Base-by-base conservation (phyloP, 2,797 vertebrate species). In the Pygocentrus nattereri region DNA sequence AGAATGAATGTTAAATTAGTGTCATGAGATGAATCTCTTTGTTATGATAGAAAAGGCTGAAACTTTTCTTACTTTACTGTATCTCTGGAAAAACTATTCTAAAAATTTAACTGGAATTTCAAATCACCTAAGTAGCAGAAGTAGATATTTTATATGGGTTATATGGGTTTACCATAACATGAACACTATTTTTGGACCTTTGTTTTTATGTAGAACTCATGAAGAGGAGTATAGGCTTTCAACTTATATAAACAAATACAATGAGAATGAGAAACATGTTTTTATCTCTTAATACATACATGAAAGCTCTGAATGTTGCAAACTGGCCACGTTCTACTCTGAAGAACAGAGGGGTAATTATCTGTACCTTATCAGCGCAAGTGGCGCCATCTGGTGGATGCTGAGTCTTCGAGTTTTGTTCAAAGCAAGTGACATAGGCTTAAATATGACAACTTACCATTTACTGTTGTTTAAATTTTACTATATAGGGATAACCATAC, bases 361-460 rank as follows among this genome's bases (percentile, higher is more conserved):
- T 77, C 2, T 5, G 11, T 4, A 1, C n/a, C 6, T 80, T 15
- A 16, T 56, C 65, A 86, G 65, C 0, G 64, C 16, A 49, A 30
- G 68, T 82, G 85, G 82, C 80, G 52, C 88, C 91, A 89, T 85
- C 92, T 92, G 85, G 79, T 72, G 91, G 88, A 71, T 11, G 16
- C 4, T 34, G 1, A 15, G 25, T 27, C 3, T 61, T 59, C 59
- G 59, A 58, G 58, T 23, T 25, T 11, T 62, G 27, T 27, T 62
- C 61, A 18, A 16, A 62, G 12, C 27, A 25, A 12, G 56, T 19
- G 50, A 25, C 58, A 31, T 19, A 61, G 10, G 23, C 23, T 31
- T 30, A 15, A 61, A 27, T 10, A 30, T 30, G 25, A 23, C 8
- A 6, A n/a, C 6, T 1, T n/a, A 52, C 12, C 2, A 0, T 47